A percentile compares a stretch with the other conserved stretches of the same genome.
These are phyloP conservation scores for Diaphora mendica DNA, from an alignment of 2,888 invertebrate species.

Conservation along the genomic window DNA sequence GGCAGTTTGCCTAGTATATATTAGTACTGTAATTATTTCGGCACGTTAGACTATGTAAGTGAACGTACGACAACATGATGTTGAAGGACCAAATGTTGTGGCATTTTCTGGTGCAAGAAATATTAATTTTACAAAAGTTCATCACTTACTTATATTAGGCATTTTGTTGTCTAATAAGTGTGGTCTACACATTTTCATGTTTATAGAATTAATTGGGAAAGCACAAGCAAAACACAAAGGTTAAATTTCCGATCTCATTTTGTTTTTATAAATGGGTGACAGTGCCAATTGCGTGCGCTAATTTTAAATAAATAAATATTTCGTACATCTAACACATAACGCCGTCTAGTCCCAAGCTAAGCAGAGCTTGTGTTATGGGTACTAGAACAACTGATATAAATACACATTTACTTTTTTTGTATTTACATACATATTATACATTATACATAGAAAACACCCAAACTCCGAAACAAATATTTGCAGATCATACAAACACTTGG, in stretches of 20 bases:
- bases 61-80: neutral
- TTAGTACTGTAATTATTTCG: neutral
- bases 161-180: neutral
- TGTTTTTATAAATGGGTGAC: neutral
- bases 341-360: too few relatives aligned
- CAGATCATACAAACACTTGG: too few relatives aligned
- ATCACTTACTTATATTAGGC: neutral
- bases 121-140: neutral
- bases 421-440: too few relatives aligned
- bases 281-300: too few relatives aligned
- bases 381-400: too few relatives aligned
- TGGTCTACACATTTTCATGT: neutral
- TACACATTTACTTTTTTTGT: too few relatives aligned
- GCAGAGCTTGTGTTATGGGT: too few relatives aligned
- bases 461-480: too few relatives aligned
- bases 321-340: too few relatives aligned
- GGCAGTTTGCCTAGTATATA: conserved; percentile 5
- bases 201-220: neutral
- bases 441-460: too few relatives aligned
- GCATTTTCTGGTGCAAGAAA: neutral
- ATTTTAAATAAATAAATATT: too few relatives aligned
- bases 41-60: neutral
- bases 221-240: neutral
- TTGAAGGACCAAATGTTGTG: neutral
- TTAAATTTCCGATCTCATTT: neutral